These are phyloP conservation scores for Eristalis intricaria DNA, from an alignment of 2,888 invertebrate species.

Conservation along the genomic window DNA sequence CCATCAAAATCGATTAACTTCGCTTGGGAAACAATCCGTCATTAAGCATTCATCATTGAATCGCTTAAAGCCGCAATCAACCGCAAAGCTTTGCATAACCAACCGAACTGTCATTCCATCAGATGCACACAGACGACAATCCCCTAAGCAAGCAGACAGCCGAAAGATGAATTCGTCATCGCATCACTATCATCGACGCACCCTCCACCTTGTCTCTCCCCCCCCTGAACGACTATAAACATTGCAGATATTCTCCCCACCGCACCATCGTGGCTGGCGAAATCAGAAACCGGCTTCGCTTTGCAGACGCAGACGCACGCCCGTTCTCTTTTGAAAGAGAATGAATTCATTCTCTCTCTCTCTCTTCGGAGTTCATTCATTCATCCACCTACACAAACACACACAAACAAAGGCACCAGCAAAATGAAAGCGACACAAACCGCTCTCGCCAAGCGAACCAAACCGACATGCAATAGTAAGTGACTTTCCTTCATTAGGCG, in stretches of 20 bases:
- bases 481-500: constrained; percentile 60
- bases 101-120: background rate
- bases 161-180: background rate
- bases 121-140: background rate
- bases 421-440: background rate
- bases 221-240: background rate
- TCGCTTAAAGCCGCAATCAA: background rate
- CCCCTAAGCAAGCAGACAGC: background rate
- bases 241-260: background rate
- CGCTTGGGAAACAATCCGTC: background rate
- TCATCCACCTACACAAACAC: background rate
- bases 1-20: background rate
- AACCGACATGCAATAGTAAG: constrained; percentile 30
- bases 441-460: background rate
- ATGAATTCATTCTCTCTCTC: background rate
- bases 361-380: background rate
- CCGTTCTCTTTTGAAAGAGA: background rate
- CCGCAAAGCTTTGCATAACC: constrained; percentile 1
- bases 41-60: background rate
- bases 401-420: background rate
- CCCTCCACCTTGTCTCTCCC: background rate
- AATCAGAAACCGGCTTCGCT: background rate
- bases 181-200: background rate
- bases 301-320: background rate
- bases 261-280: too few relatives aligned